These are phyloP conservation scores for Andrena camellia DNA, from an alignment of 2,888 invertebrate genomes.

Conservation along the genomic window DNA sequence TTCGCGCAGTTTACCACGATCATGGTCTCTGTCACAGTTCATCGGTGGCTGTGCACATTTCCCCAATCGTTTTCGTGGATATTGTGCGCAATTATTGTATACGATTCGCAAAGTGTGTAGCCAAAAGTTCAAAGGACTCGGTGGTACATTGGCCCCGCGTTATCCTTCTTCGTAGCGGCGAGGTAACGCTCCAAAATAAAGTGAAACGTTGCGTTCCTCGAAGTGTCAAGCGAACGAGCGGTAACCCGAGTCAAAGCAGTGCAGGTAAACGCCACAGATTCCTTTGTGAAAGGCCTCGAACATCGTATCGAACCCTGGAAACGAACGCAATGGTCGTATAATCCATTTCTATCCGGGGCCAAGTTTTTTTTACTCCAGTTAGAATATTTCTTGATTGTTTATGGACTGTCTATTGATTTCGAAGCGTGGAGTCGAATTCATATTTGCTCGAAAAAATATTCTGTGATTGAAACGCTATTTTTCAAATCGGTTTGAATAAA, in stretches of 20 bases:
- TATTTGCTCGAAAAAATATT: background rate
- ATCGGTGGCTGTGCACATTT: background rate
- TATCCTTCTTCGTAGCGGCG: background rate
- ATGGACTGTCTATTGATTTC: background rate
- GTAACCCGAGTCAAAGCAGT: slow-evolving; percentile 14
- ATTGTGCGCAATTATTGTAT: background rate
- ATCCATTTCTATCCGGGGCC: background rate
- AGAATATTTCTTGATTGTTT: background rate
- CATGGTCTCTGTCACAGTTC: slow-evolving; percentile 26
- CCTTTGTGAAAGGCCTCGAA: background rate
- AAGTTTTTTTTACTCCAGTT: too few relatives aligned
- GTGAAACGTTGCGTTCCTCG: background rate
- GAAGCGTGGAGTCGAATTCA: background rate
- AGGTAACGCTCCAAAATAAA: background rate
- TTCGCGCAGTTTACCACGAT: slow-evolving; percentile 32
- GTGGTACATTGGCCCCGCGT: background rate
- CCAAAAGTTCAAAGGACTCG: background rate
- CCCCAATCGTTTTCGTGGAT: background rate
- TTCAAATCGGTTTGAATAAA: background rate
- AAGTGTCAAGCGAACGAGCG: background rate
- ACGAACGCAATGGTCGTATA: background rate
- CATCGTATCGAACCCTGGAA: background rate
- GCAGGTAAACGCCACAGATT: background rate
- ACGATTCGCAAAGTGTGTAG: background rate
- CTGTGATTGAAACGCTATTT: background rate